Conservation (phyloP, 2,888 invertebrate genomes). For the Sylvicola cinctus region DNA sequence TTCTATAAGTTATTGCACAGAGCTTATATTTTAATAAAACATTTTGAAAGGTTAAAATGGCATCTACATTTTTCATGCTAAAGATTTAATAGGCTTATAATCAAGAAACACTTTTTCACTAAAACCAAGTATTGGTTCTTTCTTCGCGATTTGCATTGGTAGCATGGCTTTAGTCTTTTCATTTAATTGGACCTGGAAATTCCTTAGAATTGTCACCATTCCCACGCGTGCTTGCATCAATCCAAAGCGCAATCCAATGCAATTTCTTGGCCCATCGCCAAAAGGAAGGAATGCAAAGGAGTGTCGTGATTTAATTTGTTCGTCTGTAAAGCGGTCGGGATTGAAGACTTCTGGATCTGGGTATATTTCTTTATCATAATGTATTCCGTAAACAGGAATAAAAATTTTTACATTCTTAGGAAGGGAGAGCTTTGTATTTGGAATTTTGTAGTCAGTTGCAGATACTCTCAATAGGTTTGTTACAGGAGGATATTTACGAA, state of each 20-base stretch:
- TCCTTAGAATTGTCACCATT: background rate
- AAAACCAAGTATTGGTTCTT: too few species aligned
- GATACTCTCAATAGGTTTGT: conserved; percentile 14
- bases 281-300: conserved; percentile 15
- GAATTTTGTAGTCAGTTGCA: conserved; percentile 9
- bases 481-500: conserved; percentile 20
- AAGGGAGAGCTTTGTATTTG: background rate
- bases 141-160: too few species aligned
- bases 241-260: conserved; percentile 6
- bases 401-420: conserved; percentile 7
- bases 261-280: conserved; percentile 16
- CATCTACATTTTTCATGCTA: too few species aligned
- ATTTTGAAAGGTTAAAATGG: too few species aligned
- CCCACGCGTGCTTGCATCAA: background rate
- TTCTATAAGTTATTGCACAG: too few species aligned
- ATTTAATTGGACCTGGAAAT: background rate
- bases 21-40: too few species aligned
- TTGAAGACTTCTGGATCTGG: conserved; percentile 19
- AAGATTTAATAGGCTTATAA: too few species aligned
- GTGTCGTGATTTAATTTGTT: conserved; percentile 11
- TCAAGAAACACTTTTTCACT: too few species aligned
- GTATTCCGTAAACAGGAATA: conserved; percentile 15
- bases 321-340: conserved; percentile 18
- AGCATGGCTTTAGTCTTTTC: too few species aligned
- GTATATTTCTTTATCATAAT: conserved; percentile 17